Percentiles rank a stretch among this genome's conserved stretches.
These are phyloP conservation scores for Diploscapter pachys DNA, from an alignment of 1,140 invertebrate species.

Conservation along the genomic window DNA sequence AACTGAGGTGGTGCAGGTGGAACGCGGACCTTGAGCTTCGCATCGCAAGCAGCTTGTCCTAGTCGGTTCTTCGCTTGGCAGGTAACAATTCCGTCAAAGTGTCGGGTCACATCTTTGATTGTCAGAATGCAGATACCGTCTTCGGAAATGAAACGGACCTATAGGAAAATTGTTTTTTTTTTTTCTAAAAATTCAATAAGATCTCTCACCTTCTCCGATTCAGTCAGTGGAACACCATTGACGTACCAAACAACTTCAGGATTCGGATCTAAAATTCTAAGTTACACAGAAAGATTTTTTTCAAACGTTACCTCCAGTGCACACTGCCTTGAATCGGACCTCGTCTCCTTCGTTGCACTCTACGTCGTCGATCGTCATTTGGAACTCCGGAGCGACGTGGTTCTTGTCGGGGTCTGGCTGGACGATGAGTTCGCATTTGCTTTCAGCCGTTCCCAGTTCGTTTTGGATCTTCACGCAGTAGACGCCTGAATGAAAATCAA, in stretches of 20 bases:
- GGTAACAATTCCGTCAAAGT: constrained; percentile 58
- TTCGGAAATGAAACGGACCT: constrained; percentile 48
- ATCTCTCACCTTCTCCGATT: constrained; percentile 45
- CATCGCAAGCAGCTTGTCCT: constrained; percentile 50
- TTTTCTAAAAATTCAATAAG: no score
- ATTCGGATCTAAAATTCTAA: constrained; percentile 66
- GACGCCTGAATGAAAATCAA: neutral
- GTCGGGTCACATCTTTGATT: constrained; percentile 55
- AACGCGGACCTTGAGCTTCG: constrained; percentile 48
- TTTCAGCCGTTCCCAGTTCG: constrained; percentile 48
- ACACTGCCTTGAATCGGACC: constrained; percentile 55
- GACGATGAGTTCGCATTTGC: constrained; percentile 48
- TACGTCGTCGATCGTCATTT: constrained; percentile 55
- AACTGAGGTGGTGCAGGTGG: constrained; percentile 52
- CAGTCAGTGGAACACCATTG: constrained; percentile 61
- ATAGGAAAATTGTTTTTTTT: no score
- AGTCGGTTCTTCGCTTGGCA: constrained; percentile 55
- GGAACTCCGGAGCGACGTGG: constrained; percentile 54
- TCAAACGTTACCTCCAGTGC: constrained; percentile 66
- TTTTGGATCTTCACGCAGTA: constrained; percentile 56
- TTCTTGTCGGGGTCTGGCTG: constrained; percentile 55
- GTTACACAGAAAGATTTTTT: no score
- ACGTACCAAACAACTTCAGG: constrained; percentile 67
- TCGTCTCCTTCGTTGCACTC: constrained; percentile 59
- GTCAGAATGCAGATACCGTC: constrained; percentile 58